Percentiles rank a stretch among this genome's conserved stretches.
These are phyloP conservation scores for Sturmia bella DNA, from an alignment of 2,888 invertebrate genomes.

Conservation along the genomic window DNA sequence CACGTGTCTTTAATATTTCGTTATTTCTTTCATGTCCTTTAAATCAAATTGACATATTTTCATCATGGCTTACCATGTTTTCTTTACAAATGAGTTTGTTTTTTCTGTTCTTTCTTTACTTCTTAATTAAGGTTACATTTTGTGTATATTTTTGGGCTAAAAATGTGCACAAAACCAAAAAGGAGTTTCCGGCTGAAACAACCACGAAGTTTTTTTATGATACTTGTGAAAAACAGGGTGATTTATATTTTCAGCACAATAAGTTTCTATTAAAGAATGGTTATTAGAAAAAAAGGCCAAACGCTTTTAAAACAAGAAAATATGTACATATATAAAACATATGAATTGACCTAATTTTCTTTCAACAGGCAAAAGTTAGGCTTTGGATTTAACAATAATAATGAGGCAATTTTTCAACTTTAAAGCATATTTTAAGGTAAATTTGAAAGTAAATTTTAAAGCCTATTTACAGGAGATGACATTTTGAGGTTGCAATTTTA, in stretches of 20 bases:
- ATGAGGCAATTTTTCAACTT: too few relatives aligned
- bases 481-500: too few relatives aligned
- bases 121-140: constrained; percentile 37
- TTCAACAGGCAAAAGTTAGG: constrained; percentile 13
- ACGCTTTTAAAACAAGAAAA: neutral
- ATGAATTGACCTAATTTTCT: constrained; percentile 34
- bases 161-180: constrained; percentile 44
- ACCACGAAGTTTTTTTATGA: neutral
- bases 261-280: neutral
- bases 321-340: constrained; percentile 1
- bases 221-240: constrained; percentile 3
- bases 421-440: neutral
- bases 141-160: constrained; percentile 23
- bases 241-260: neutral
- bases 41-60: constrained; percentile 67
- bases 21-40: constrained; percentile 12
- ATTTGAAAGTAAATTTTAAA: neutral
- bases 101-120: too few relatives aligned
- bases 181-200: constrained; percentile 48
- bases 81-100: constrained; percentile 2
- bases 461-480: too few relatives aligned
- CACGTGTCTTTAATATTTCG: constrained; percentile 56
- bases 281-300: constrained; percentile 25
- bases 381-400: neutral
- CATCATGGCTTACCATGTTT: constrained; percentile 48